Percentiles rank a stretch among this genome's conserved stretches.
Evolutionary conservation across 2,888 invertebrate genomes (phyloP).

Genomic region (Tromatobia lineatoria): DNA sequence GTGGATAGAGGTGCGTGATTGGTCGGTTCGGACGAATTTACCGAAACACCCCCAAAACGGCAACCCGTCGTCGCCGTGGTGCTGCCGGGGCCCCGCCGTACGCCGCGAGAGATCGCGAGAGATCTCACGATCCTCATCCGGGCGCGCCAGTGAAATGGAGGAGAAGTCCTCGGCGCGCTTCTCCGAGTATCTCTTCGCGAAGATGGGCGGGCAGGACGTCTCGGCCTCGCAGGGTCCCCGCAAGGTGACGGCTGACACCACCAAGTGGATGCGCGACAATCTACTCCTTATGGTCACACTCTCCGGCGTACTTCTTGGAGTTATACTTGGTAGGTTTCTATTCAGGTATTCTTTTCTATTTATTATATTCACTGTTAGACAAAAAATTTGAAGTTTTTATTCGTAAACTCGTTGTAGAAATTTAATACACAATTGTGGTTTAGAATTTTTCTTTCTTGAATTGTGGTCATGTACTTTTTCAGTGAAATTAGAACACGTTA

Average conservation of each 20-base stretch:
- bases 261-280: constrained; percentile 91
- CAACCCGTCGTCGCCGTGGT: constrained; percentile 85
- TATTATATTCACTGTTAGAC: no score
- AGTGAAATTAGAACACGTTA: no score
- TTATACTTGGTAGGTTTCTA: constrained; percentile 89
- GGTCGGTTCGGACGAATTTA: constrained; percentile 83
- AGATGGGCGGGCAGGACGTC: constrained; percentile 89
- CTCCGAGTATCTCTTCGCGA: constrained; percentile 93
- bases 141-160: constrained; percentile 82
- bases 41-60: constrained; percentile 85
- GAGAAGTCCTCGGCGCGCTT: constrained; percentile 86
- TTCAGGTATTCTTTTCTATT: not conserved
- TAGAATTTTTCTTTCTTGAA: no score
- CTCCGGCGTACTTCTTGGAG: constrained; percentile 92
- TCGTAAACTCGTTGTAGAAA: no score
- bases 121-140: constrained; percentile 75
- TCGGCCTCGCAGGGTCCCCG: constrained; percentile 87
- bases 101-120: constrained; percentile 84
- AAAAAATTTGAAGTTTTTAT: no score
- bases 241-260: constrained; percentile 88
- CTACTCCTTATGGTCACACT: constrained; percentile 92
- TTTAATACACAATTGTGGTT: no score
- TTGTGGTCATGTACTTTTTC: no score
- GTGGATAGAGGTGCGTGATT: constrained; percentile 79
- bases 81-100: constrained; percentile 84